Percentiles rank a stretch among this genome's conserved stretches.
Conservation (phyloP, 2,888 invertebrate species). For the Trichogramma evanescens region DNA sequence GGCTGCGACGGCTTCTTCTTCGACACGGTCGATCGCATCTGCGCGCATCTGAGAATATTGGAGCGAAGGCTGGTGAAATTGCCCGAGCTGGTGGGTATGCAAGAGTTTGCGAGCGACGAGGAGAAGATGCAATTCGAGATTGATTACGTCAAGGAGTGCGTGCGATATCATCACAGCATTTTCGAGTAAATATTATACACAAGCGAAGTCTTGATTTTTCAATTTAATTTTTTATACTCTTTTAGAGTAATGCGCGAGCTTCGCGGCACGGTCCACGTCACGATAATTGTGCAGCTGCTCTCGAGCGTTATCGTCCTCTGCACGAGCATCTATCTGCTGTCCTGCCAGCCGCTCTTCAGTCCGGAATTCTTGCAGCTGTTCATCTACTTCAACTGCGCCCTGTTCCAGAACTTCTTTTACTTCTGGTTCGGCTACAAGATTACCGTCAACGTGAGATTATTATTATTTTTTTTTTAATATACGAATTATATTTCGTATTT, state of each 20-base stretch:
- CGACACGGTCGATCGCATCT: constrained; percentile 5
- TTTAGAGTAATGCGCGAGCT: constrained; percentile 3
- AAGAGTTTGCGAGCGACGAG: background rate
- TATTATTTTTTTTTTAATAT: background rate
- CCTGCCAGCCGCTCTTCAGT: constrained; percentile 5
- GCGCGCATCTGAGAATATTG: constrained; percentile 1
- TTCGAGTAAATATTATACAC: constrained; percentile 2
- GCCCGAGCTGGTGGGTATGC: background rate
- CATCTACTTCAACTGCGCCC: constrained; percentile 19
- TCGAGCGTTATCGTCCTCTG: constrained; percentile 20
- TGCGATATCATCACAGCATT: constrained; percentile 10
- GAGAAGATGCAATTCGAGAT: background rate
- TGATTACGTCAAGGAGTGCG: constrained; percentile 2
- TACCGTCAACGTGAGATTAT: constrained; percentile 23
- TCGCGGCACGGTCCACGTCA: constrained; percentile 15
- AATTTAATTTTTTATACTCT: background rate
- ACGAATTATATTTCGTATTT: too few relatives aligned
- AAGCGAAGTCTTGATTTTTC: background rate
- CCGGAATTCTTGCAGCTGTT: constrained; percentile 11
- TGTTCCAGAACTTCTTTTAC: constrained; percentile 31
- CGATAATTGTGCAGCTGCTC: constrained; percentile 21
- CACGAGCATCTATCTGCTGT: constrained; percentile 22
- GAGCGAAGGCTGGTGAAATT: constrained; percentile 7
- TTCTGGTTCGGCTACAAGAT: constrained; percentile 35
- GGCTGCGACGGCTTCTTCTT: constrained; percentile 5